phyloP scores from a whole-genome alignment of 1,140 invertebrate species.

The Trachelipus rathkii region DNA sequence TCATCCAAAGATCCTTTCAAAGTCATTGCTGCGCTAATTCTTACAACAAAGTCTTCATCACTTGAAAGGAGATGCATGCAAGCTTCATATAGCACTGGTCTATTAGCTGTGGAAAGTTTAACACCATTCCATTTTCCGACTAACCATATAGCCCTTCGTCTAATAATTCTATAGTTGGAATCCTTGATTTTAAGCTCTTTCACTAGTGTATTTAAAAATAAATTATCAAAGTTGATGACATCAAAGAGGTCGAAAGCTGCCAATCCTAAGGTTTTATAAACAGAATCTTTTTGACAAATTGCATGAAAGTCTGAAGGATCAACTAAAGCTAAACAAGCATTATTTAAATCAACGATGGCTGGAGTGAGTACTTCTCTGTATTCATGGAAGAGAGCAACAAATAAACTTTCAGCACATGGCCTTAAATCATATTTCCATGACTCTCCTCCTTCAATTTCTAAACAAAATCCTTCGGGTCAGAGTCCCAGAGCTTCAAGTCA shows the following conservation, averaged over 20 bases:
- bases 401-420: conserved; percentile 81
- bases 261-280: conserved; percentile 87
- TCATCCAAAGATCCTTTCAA: conserved; percentile 80
- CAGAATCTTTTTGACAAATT: conserved; percentile 85
- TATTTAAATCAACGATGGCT: conserved; percentile 68
- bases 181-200: conserved; percentile 75
- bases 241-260: conserved; percentile 88
- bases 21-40: conserved; percentile 70
- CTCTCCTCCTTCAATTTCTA: conserved; percentile 60
- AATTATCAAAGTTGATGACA: conserved; percentile 88
- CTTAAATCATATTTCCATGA: conserved; percentile 86
- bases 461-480: conserved; percentile 81
- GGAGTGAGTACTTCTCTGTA: conserved; percentile 66
- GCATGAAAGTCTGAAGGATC: conserved; percentile 65
- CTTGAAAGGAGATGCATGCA: conserved; percentile 45
- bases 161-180: conserved; percentile 80
- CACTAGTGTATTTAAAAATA: conserved; percentile 78
- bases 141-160: conserved; percentile 81
- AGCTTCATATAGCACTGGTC: conserved; percentile 57
- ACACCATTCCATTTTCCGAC: conserved; percentile 81
- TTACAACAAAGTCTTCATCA: conserved; percentile 59
- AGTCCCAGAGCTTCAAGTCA: conserved; percentile 83
- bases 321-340: conserved; percentile 59
- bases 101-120: conserved; percentile 70
- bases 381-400: conserved; percentile 75